phyloP scores from a whole-genome alignment of 2,113 vertebrate species.

The Rousettus leschenaultii region DNA sequence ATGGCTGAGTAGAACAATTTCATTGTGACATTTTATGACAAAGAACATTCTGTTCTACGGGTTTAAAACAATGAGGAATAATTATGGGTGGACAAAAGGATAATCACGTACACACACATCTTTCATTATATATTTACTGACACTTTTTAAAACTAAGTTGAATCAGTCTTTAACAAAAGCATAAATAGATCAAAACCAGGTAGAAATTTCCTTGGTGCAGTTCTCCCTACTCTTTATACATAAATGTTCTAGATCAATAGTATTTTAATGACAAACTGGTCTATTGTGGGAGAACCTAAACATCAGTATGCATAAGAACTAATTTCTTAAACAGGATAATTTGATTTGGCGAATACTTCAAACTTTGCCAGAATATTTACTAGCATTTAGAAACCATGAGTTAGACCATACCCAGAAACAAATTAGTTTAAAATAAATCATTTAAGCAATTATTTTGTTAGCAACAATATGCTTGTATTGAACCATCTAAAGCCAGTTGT shows the following conservation, averaged over 20 bases:
- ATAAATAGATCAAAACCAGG: background rate
- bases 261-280: background rate
- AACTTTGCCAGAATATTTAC: background rate
- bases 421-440: background rate
- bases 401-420: background rate
- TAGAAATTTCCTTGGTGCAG: background rate
- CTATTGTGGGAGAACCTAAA: background rate
- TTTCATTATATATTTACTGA: background rate
- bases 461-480: background rate
- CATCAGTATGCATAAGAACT: background rate
- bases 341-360: background rate
- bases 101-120: background rate
- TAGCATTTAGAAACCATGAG: background rate
- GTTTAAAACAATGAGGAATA: background rate
- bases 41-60: background rate
- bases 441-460: background rate
- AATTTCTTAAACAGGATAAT: background rate
- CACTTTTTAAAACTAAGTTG: background rate
- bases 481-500: background rate
- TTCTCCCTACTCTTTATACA: background rate
- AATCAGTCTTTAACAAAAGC: background rate
- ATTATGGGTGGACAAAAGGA: background rate
- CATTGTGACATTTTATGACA: background rate
- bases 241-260: background rate
- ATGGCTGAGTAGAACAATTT: background rate